Evolutionary conservation across 2,888 invertebrate species (phyloP), one percentile per base, ranked within the genome.

Genomic region (Drosophila cracens): DNA sequence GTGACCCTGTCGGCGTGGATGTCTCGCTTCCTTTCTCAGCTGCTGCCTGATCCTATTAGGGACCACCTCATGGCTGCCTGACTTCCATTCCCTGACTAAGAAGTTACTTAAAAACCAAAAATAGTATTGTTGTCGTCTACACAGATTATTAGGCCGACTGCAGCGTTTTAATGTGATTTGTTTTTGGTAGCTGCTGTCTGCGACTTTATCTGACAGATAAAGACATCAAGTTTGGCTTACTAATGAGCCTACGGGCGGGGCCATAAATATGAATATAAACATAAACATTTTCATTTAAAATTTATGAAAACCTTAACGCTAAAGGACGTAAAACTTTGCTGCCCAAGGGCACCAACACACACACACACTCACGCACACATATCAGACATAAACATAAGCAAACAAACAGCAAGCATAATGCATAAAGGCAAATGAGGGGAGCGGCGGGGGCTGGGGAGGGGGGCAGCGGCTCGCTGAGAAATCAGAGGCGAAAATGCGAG

Each of bases 201-300:
- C 65, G 56, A 51, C 33, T 74, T 58, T 46, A 48, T 36, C 36
- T 76, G 70, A 25, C 68, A 70, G 68, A 68, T 77, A 79, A 69
- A 76, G 76, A 76, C 66, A 72, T 70, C 59, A 71, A 70, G 81
- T 80, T 81, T 70, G 58, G 63, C 58, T 70, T 81, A 73, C 81
- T 79, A 79, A 80, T 79, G 79, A 79, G 79, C 70, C 76, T 62
- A 64, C 65, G 61, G 78, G 54, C 34, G 29, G 40, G 57, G 40
- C 36, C 72, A 74, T 75, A 75, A 82, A 81, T 79, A 76, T 77
- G 70, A 74, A 83, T 73, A 71, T 65, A 72, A 80, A 78, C 69
- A 71, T 78, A 74, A 85, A 87, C 67, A 74, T 80, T 72, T 78
- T 74, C 77, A 84, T 82, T 84, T 57, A 57, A 74, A 75, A 87